A percentile compares a stretch with the other conserved stretches of the same genome.
phyloP scores from a whole-genome alignment of 2,888 invertebrate genomes.

The Salticus scenicus region DNA sequence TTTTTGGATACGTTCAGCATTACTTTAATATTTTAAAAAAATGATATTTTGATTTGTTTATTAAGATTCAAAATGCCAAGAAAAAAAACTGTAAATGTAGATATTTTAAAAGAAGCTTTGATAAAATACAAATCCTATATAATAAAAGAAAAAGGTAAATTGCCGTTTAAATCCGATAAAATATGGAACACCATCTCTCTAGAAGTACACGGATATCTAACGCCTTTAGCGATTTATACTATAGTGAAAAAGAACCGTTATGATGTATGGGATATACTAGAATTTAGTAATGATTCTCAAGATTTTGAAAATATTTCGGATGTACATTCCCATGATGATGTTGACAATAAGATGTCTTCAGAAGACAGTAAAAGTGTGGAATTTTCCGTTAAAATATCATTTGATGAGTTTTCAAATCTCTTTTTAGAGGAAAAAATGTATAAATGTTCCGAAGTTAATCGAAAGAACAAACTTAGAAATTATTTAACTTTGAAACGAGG shows the following conservation, averaged over 20 bases:
- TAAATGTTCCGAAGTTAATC: not conserved
- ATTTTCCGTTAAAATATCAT: not conserved
- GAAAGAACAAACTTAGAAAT: not conserved
- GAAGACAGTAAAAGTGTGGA: not conserved
- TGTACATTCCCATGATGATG: not conserved
- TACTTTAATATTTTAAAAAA: too few relatives aligned
- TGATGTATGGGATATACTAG: not conserved
- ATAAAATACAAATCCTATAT: not conserved
- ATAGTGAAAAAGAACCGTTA: constrained; percentile 5
- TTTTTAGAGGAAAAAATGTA: not conserved
- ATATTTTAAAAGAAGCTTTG: not conserved
- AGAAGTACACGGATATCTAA: not conserved
- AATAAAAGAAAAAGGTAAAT: not conserved
- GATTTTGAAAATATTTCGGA: not conserved
- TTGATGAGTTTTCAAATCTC: not conserved
- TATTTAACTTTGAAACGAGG: not conserved
- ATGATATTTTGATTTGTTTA: too few relatives aligned
- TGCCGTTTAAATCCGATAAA: not conserved
- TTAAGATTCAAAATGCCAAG: constrained; percentile 9
- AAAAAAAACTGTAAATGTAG: not conserved
- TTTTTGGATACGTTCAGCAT: too few relatives aligned
- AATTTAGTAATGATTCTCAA: not conserved
- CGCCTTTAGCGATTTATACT: not conserved
- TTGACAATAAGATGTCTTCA: not conserved
- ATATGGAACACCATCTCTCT: not conserved